phyloP scores from a whole-genome alignment of 2,888 invertebrate genomes.

The Microdon myrmicae region DNA sequence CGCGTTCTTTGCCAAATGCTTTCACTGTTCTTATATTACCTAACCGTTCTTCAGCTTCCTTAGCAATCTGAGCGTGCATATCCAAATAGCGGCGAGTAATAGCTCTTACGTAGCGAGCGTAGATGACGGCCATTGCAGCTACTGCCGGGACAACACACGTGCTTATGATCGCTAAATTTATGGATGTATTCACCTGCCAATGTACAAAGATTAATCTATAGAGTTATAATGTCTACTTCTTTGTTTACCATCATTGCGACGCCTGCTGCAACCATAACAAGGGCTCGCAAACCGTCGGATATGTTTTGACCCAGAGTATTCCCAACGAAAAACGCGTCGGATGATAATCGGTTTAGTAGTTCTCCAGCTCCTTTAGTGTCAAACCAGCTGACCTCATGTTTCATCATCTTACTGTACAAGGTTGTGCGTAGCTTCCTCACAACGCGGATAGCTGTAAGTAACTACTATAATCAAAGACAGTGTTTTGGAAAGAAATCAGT shows the following conservation, averaged over 20 bases:
- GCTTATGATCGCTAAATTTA: constrained; percentile 86
- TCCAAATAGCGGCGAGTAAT: constrained; percentile 86
- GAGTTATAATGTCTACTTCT: constrained; percentile 12
- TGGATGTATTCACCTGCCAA: constrained; percentile 87
- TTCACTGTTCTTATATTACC: constrained; percentile 93
- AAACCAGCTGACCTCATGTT: constrained; percentile 92
- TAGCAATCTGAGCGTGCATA: constrained; percentile 71
- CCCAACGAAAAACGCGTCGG: constrained; percentile 92
- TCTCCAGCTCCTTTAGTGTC: constrained; percentile 91
- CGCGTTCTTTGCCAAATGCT: constrained; percentile 86
- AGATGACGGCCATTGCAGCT: constrained; percentile 82
- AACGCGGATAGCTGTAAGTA: constrained; percentile 81
- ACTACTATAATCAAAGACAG: neutral
- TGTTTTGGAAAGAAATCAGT: neutral
- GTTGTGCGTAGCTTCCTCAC: constrained; percentile 81
- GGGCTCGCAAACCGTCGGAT: constrained; percentile 90
- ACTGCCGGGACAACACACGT: constrained; percentile 90
- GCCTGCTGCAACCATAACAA: constrained; percentile 87
- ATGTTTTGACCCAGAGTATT: constrained; percentile 92
- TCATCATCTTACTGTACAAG: constrained; percentile 82
- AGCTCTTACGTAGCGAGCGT: constrained; percentile 84
- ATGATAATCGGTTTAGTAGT: constrained; percentile 87
- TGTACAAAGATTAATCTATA: constrained; percentile 3
- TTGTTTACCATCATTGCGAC: constrained; percentile 91
- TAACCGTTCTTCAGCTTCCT: constrained; percentile 91